Conservation (phyloP, 2,797 vertebrate genomes). For the Merluccius polli region DNA sequence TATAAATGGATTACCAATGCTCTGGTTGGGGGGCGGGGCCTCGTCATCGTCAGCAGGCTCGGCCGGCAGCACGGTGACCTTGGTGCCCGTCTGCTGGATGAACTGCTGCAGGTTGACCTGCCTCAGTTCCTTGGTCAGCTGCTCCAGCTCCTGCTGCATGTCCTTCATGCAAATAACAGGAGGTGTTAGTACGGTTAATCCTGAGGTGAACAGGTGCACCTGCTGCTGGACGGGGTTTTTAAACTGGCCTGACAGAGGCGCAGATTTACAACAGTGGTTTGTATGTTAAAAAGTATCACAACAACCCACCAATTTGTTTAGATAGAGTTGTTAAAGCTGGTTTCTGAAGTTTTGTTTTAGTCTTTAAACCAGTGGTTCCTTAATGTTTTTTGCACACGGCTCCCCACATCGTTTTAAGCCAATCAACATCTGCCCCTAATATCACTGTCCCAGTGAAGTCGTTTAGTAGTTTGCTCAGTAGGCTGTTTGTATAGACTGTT, state of each 20-base stretch:
- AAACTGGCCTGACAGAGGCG: not conserved
- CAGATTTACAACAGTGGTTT: no score
- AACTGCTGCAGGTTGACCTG: constrained; percentile 99
- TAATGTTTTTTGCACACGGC: not conserved
- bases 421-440: not conserved
- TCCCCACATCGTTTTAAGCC: not conserved
- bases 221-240: not conserved
- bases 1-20: constrained; percentile 66
- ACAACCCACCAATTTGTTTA: no score
- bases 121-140: constrained; percentile 93
- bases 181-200: not conserved
- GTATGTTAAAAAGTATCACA: no score
- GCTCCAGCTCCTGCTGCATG: constrained; percentile 93
- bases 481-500: no score
- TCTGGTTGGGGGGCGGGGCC: constrained; percentile 52
- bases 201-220: not conserved
- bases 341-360: not conserved
- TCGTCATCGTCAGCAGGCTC: constrained; percentile 83
- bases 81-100: constrained; percentile 96
- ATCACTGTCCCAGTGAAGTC: not conserved
- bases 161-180: constrained; percentile 70
- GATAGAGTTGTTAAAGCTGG: not conserved
- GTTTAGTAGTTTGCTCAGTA: not conserved
- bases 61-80: constrained; percentile 92
- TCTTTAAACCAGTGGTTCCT: not conserved